These are phyloP conservation scores for Ennomos quercinarius DNA, from an alignment of 2,888 invertebrate species.

Conservation along the genomic window DNA sequence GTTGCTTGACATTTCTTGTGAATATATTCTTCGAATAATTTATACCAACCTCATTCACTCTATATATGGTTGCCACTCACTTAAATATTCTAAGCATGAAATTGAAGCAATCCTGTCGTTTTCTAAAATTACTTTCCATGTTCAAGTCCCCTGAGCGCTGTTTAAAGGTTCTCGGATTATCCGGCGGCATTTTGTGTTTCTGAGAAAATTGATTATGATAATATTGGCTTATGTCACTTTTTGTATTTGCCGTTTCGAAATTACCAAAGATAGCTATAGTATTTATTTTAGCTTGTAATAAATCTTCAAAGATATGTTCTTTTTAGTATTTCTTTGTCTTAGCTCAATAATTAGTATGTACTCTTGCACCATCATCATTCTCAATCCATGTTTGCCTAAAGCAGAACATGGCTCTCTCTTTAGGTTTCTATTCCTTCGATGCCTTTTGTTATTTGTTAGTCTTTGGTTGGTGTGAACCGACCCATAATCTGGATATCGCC, in stretches of 20 bases:
- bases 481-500: too few relatives aligned
- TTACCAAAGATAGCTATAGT: neutral
- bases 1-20: conserved; percentile 20
- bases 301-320: too few relatives aligned
- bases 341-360: too few relatives aligned
- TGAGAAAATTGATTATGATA: conserved; percentile 22
- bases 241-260: conserved; percentile 10
- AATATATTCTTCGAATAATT: conserved; percentile 14
- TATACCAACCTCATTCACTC: conserved; percentile 14
- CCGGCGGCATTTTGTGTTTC: conserved; percentile 17
- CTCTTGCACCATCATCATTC: too few relatives aligned
- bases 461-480: too few relatives aligned
- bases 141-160: conserved; percentile 12
- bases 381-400: too few relatives aligned
- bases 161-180: conserved; percentile 20
- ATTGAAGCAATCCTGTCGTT: conserved; percentile 25
- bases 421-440: too few relatives aligned
- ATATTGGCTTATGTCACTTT: conserved; percentile 9
- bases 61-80: conserved; percentile 21
- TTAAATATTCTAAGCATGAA: conserved; percentile 30
- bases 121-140: conserved; percentile 29
- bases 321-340: too few relatives aligned
- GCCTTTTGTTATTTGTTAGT: too few relatives aligned
- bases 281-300: neutral
- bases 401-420: too few relatives aligned